Evolutionary conservation across 2,888 invertebrate species (phyloP), one percentile per base, ranked within the genome.

Genomic region (Nemoura dubitans): DNA sequence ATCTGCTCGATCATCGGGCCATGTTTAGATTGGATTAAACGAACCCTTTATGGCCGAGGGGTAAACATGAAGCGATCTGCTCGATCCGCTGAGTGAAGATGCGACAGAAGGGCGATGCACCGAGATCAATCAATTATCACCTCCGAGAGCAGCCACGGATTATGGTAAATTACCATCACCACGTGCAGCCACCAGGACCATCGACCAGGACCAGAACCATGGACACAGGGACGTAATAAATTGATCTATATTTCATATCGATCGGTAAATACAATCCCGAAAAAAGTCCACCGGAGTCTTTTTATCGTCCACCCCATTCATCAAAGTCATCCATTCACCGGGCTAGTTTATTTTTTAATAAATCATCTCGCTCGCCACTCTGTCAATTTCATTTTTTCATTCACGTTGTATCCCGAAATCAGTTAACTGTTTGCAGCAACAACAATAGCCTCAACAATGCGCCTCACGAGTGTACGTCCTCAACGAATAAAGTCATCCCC

Each of bases 401-500:
- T 81, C 81, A 27, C 81, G 28, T 81, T 30, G 30, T 28, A 78
- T 30, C n/a, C 30, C 27, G 28, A 81, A 81, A 81, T 81, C 81
- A 81, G 81, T 81, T 81, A 81, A 81, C 81, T 81, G 30, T 81
- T 81, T 30, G 28, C 29, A n/a, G n/a, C 29, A 6, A 14, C 81
- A 81, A 81, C 81, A 81, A 81, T 81, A 29, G 81, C 30, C 2
- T n/a, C 81, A 81, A 81, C 81, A 81, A 81, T 81, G 81, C 28
- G 81, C 81, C 28, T 29, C 81, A 29, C 21, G 81, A 81, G 81
- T 81, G 30, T 30, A 28, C n/a, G 81, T 81, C 81, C 81, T 81
- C 81, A 28, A 29, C 81, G 81, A 59, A 84, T 84, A 76, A 84
- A 84, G 84, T 84, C 84, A 84, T 84, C 84, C 59, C 83, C 42